These are phyloP conservation scores for Endotricha flammealis DNA, from an alignment of 2,888 invertebrate genomes.

Conservation along the genomic window DNA sequence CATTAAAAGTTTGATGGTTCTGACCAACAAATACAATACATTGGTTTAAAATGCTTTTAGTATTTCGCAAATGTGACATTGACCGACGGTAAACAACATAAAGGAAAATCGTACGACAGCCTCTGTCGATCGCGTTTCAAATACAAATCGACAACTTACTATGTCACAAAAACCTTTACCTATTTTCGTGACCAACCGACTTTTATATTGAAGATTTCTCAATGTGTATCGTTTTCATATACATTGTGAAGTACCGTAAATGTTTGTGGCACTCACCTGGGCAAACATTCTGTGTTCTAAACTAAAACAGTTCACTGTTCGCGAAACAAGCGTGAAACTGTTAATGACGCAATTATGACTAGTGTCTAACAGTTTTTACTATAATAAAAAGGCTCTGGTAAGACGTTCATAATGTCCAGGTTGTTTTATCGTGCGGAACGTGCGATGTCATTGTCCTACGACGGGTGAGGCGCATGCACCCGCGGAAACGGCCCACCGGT, in stretches of 20 bases:
- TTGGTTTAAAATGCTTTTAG: constrained; percentile 13
- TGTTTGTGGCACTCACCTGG: constrained; percentile 21
- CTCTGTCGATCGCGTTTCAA: constrained; percentile 26
- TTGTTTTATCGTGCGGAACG: constrained; percentile 74
- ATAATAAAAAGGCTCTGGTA: constrained; percentile 47
- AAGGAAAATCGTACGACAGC: constrained; percentile 29
- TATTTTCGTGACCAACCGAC: constrained; percentile 47
- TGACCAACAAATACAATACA: constrained; percentile 9
- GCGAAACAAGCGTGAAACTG: constrained; percentile 44
- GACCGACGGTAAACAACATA: constrained; percentile 27
- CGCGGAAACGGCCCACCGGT: constrained; percentile 14
- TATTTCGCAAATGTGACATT: constrained; percentile 17
- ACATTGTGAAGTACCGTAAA: constrained; percentile 18
- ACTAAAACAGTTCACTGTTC: constrained; percentile 39
- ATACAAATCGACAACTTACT: constrained; percentile 31
- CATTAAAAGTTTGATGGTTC: constrained; percentile 29
- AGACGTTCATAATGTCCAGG: constrained; percentile 61
- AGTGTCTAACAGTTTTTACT: constrained; percentile 47
- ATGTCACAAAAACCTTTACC: constrained; percentile 40
- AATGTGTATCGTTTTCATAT: constrained; percentile 18
- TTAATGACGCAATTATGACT: constrained; percentile 54
- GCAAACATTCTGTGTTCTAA: constrained; percentile 25
- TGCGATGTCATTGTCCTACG: constrained; percentile 74
- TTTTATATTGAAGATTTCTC: constrained; percentile 29
- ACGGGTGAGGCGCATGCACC: constrained; percentile 46